phyloP scores from a whole-genome alignment of 2,888 invertebrate species.

The Anoncus sp. region DNA sequence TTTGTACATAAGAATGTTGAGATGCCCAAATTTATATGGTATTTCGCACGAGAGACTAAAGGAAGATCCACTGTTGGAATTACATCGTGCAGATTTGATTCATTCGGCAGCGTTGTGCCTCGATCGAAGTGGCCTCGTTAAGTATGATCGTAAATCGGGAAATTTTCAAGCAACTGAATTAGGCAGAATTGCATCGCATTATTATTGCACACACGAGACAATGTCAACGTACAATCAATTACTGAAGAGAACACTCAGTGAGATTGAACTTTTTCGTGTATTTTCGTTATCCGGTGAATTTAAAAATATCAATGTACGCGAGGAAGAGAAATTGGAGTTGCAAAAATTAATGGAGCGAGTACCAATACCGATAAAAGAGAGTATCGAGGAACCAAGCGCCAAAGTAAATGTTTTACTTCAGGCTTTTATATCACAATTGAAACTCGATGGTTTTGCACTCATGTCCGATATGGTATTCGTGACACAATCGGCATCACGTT shows the following conservation, averaged over 20 bases:
- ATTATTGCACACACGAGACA: conserved; percentile 98
- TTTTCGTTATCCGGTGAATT: conserved; percentile 99
- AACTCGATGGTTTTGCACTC: conserved; percentile 98
- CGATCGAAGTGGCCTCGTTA: conserved; percentile 97
- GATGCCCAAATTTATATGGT: conserved; percentile 95
- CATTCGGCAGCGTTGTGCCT: conserved; percentile 97
- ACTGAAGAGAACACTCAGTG: conserved; percentile 97
- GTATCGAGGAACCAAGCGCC: conserved; percentile 98
- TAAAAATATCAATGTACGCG: conserved; percentile 95
- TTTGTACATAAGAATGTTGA: conserved; percentile 97
- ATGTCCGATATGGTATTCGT: conserved; percentile 99
- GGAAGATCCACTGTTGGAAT: conserved; percentile 93
- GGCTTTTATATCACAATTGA: conserved; percentile 99
- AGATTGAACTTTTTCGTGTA: conserved; percentile 99
- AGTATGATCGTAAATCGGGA: conserved; percentile 98
- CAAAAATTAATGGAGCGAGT: conserved; percentile 97
- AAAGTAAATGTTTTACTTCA: conserved; percentile 98
- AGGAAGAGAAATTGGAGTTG: conserved; percentile 98
- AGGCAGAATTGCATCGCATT: conserved; percentile 99
- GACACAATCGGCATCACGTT: conserved; percentile 97
- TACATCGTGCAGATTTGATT: conserved; percentile 96
- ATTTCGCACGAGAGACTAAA: conserved; percentile 89
- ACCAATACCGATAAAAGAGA: conserved; percentile 99
- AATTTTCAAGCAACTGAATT: conserved; percentile 95
- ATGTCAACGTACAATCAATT: conserved; percentile 99